Evolutionary conservation across 2,888 invertebrate genomes (phyloP), one percentile per base, ranked within the genome.

Genomic region (Watsonalla binaria): DNA sequence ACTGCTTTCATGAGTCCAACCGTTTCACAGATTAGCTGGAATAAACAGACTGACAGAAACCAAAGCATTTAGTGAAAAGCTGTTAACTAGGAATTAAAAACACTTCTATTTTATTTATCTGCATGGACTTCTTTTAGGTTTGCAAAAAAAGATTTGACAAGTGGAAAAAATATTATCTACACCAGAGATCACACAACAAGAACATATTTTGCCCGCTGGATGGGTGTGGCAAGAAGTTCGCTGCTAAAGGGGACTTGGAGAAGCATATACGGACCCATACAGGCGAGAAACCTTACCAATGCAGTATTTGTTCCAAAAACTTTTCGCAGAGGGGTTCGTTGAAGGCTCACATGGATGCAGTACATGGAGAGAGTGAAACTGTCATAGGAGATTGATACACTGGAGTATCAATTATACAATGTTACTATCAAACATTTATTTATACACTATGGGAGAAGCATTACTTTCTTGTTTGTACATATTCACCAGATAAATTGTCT

Each of bases 261-360:
- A 90, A 86, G 55, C 91, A 91, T 50, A 59, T 76, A 0, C 67
- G 90, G 0, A 78, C 77, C 0, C 91, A 91, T 57, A 90, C 91
- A 0, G 90, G 91, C 0, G 88, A 86, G 51, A 80, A 75, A 35
- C 91, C 91, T 0, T 91, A 61, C 50, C 34, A 56, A 2, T 91
- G 91, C 50, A 62, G 75, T 0, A 24, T 77, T 0, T 91, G 91
- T 46, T 62, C 68, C 0, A 83, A 65, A 45, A 62, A 74, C 0
- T 91, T 90, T 47, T 51, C 83, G 0, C 91, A 91, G 61, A 70
- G 74, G 8, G 76, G 65, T 0, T 68, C 84, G 0, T 69, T 91
- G 6, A 85, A 75, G 53, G 14, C 51, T 0, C 91, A 90, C 56
- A 76, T 62, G 51, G 65, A 70, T 8, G 59, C 61, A 4, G 59